These are phyloP conservation scores for Phengaris alcon DNA, from an alignment of 2,888 invertebrate species.

Conservation along the genomic window DNA sequence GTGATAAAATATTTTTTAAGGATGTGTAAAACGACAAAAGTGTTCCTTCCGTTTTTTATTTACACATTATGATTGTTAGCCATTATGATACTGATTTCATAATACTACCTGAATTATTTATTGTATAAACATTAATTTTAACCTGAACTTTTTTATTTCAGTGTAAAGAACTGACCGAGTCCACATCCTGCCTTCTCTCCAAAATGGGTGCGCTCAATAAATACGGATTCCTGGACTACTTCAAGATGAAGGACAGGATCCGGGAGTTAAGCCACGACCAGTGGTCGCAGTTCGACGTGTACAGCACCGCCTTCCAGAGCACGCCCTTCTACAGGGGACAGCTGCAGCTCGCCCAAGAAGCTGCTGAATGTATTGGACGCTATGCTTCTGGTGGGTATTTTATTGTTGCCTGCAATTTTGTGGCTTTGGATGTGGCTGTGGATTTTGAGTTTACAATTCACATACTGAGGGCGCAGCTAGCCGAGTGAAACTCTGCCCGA, in stretches of 20 bases:
- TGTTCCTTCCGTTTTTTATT: no score
- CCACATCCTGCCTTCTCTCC: slow-evolving; percentile 55
- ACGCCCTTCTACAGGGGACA: slow-evolving; percentile 53
- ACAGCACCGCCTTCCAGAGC: slow-evolving; percentile 49
- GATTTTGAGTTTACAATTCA: no score
- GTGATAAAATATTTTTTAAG: no score
- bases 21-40: no score
- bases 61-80: no score
- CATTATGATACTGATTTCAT: no score
- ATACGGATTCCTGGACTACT: slow-evolving; percentile 66
- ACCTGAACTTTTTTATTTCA: slow-evolving; percentile 40
- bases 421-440: no score
- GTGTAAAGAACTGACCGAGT: slow-evolving; percentile 56
- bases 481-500: no score
- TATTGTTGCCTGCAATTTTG: no score
- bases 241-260: slow-evolving; percentile 62
- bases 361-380: slow-evolving; percentile 63
- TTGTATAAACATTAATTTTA: no score
- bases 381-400: slow-evolving; percentile 59
- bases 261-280: slow-evolving; percentile 46
- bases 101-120: no score
- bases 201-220: slow-evolving; percentile 64
- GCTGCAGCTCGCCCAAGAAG: slow-evolving; percentile 62
- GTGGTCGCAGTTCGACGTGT: slow-evolving; percentile 49
- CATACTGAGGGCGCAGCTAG: no score